These are phyloP conservation scores for Stichopus chloronotus DNA, from an alignment of 35 echinoderm and acorn worm genomes.

Conservation along the genomic window DNA sequence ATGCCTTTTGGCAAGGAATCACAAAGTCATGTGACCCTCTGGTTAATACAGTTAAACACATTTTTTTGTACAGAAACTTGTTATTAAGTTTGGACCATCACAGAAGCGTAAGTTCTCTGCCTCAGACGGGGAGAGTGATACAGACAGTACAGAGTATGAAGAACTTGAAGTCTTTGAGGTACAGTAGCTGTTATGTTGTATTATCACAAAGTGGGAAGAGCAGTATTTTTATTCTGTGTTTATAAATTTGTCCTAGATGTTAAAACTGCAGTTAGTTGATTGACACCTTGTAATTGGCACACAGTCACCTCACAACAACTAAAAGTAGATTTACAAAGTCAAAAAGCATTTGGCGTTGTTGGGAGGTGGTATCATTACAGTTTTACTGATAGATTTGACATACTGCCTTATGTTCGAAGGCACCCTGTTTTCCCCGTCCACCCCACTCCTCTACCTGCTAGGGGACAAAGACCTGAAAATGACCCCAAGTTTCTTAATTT, in stretches of 20 bases:
- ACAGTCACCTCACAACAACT: not conserved
- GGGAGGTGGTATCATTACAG: too few species aligned
- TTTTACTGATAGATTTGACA: too few species aligned
- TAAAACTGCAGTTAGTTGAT: not conserved
- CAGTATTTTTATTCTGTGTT: slow-evolving; percentile 4
- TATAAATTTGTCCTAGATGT: slow-evolving; percentile 29
- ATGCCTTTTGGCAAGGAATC: too few species aligned
- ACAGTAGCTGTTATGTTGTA: not conserved
- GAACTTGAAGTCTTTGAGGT: slow-evolving; percentile 92
- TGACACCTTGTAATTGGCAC: not conserved
- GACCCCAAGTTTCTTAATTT: too few species aligned
- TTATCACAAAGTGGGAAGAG: too few species aligned
- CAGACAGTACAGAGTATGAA: slow-evolving; percentile 64
- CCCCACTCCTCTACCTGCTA: too few species aligned
- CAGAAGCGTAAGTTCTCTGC: slow-evolving; percentile 58
- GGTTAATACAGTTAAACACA: not conserved
- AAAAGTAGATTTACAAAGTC: too few species aligned
- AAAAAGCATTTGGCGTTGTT: too few species aligned
- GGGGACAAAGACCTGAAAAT: too few species aligned
- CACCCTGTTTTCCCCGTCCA: too few species aligned
- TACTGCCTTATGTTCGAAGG: too few species aligned
- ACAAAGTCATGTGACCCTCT: too few species aligned
- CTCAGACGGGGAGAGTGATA: slow-evolving; percentile 72
- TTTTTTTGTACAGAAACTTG: slow-evolving; percentile 72
- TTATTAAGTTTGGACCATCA: slow-evolving; percentile 79